phyloP scores from a whole-genome alignment of 2,113 vertebrate genomes.

The Merops nubicus region DNA sequence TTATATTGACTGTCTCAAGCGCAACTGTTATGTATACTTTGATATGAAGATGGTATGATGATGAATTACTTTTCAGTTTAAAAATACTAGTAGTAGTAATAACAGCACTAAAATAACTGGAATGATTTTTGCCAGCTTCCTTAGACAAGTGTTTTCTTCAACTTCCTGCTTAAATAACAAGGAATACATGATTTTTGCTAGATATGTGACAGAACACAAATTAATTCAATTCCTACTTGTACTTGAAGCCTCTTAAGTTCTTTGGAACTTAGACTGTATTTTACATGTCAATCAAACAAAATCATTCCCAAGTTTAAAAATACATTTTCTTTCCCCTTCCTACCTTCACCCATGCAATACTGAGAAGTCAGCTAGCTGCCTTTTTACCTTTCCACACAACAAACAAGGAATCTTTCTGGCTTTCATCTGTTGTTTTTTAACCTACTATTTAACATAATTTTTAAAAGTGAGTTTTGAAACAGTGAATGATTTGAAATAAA shows the following conservation, averaged over 20 bases:
- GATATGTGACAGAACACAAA: background rate
- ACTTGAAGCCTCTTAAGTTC: background rate
- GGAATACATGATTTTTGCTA: background rate
- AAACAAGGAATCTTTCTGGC: background rate
- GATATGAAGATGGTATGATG: background rate
- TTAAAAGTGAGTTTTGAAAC: background rate
- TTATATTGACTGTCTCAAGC: background rate
- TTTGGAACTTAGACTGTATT: background rate
- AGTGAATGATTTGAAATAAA: background rate
- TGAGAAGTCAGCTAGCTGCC: accelerated
- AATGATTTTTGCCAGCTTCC: background rate
- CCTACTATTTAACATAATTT: background rate
- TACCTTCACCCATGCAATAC: background rate
- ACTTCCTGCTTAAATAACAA: background rate
- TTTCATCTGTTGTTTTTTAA: conserved; percentile 5
- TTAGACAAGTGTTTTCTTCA: background rate
- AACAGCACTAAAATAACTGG: background rate
- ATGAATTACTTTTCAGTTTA: background rate
- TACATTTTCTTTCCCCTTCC: background rate
- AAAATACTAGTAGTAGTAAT: background rate
- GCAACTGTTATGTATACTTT: background rate
- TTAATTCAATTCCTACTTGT: conserved; percentile 21
- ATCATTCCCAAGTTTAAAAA: conserved; percentile 16
- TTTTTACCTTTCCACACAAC: conserved; percentile 16
- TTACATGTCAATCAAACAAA: conserved; percentile 25